Evolutionary conservation across 2,888 invertebrate species (phyloP).

Genomic region (Lysandra bellargus): DNA sequence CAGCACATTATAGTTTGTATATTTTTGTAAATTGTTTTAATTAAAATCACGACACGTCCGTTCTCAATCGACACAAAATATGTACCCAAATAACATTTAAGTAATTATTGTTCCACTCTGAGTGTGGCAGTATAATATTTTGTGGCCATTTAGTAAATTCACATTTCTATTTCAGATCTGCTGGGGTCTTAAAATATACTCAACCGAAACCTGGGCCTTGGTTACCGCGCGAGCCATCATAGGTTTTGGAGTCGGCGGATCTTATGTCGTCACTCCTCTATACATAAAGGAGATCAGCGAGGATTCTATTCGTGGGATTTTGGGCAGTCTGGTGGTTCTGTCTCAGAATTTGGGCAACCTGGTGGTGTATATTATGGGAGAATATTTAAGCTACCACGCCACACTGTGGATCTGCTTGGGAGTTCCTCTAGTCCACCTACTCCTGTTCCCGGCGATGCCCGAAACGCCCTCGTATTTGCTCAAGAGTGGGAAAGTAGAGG

Average conservation of each 20-base stretch:
- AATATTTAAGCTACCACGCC: conserved; percentile 65
- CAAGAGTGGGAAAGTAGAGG: conserved; percentile 70
- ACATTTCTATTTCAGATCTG: conserved; percentile 52
- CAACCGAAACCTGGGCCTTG: conserved; percentile 69
- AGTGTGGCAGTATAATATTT: too few species aligned
- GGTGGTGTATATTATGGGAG: conserved; percentile 65
- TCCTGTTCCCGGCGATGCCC: conserved; percentile 68
- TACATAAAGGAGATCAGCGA: conserved; percentile 76
- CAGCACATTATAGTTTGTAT: too few species aligned
- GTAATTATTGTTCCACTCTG: too few species aligned
- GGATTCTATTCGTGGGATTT: conserved; percentile 65
- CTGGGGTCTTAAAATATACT: conserved; percentile 68
- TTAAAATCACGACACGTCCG: too few species aligned
- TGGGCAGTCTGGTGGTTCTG: conserved; percentile 67
- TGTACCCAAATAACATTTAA: too few species aligned
- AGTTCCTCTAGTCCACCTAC: conserved; percentile 64
- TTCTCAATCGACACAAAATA: too few species aligned
- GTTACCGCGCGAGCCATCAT: conserved; percentile 68
- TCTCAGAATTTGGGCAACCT: conserved; percentile 71
- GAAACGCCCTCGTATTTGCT: conserved; percentile 71
- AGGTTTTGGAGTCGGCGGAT: conserved; percentile 67
- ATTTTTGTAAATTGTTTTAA: too few species aligned
- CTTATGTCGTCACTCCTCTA: conserved; percentile 70
- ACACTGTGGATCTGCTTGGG: conserved; percentile 67
- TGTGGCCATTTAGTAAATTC: too few species aligned